These are phyloP conservation scores for Butorides virescens DNA, from an alignment of 2,113 vertebrate species.

Conservation along the genomic window DNA sequence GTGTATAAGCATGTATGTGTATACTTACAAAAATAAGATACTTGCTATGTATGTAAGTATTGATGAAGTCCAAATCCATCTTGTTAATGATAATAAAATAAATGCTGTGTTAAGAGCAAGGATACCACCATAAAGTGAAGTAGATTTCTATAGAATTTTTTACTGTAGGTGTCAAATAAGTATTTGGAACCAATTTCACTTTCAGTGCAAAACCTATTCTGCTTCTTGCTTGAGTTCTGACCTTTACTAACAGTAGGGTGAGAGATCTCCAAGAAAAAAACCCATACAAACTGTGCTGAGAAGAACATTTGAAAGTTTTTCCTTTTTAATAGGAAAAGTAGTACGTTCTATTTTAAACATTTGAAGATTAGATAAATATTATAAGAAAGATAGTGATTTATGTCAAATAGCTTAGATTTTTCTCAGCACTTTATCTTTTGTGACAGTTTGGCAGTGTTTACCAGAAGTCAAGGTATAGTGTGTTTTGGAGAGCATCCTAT, in stretches of 20 bases:
- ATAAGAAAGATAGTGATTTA: accelerated
- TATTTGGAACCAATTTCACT: background rate
- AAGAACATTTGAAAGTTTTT: background rate
- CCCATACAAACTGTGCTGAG: background rate
- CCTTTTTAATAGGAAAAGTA: background rate
- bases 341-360: background rate
- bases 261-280: background rate
- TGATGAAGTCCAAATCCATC: background rate
- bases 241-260: background rate
- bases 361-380: background rate
- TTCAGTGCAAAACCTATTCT: background rate
- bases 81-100: background rate
- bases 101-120: background rate
- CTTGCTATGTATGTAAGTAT: background rate
- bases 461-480: background rate
- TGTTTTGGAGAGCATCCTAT: background rate
- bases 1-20: background rate
- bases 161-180: background rate
- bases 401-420: background rate
- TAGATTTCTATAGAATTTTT: background rate
- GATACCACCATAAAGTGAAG: background rate
- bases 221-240: background rate
- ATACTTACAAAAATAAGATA: background rate
- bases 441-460: background rate
- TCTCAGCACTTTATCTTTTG: background rate